These are phyloP conservation scores for Pteria penguin DNA, from an alignment of 2,888 invertebrate genomes.

Conservation along the genomic window DNA sequence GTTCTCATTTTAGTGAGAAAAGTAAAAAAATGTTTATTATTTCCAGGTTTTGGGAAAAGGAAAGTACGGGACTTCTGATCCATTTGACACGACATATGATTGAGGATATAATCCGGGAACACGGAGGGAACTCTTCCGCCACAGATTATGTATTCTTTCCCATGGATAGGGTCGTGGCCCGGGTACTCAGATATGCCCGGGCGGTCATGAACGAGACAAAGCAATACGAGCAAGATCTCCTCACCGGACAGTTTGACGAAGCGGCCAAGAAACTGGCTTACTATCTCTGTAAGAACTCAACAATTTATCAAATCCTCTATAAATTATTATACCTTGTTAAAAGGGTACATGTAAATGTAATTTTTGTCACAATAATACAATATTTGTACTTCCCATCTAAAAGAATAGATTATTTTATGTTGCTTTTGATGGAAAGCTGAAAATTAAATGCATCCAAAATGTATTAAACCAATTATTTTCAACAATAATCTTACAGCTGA, in stretches of 20 bases:
- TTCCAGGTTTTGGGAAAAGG: neutral
- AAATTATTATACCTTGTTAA: no score
- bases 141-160: neutral
- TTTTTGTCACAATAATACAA: no score
- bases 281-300: neutral
- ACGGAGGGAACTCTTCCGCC: neutral
- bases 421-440: no score
- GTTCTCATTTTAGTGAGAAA: no score
- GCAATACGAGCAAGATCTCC: neutral
- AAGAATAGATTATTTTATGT: no score
- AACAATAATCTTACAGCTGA: no score
- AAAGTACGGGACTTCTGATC: neutral
- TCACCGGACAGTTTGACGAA: neutral
- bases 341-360: no score
- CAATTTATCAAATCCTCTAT: no score
- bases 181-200: neutral
- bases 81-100: neutral
- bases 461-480: no score
- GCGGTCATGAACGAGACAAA: neutral
- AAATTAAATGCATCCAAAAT: no score
- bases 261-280: neutral
- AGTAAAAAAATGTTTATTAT: no score
- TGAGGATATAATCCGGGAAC: neutral
- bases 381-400: no score
- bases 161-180: neutral